Base-by-base conservation (phyloP, 2,113 vertebrate genomes). In the Seriola quinqueradiata region DNA sequence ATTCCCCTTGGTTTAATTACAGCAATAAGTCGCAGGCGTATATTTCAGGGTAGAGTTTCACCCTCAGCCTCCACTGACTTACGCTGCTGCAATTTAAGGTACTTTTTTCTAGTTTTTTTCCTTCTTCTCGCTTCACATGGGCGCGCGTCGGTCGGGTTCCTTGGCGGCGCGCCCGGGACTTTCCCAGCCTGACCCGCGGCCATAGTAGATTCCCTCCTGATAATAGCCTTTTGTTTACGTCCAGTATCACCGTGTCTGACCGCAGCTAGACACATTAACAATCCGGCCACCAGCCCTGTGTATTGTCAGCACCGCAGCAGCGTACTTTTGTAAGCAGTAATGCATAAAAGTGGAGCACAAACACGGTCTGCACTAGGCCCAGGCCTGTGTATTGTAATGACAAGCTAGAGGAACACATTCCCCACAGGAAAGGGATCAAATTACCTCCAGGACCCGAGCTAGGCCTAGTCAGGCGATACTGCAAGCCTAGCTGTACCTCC, bases 91-190 rank as follows among this genome's bases (percentile, higher is more conserved):
- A 14, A 65, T 70, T 82, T 71, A 67, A 57, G 68, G 55, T 38
- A 25, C 54, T 83, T 87, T 88, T 88, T 57, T 36, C 5, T 44
- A 8, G 2, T 34, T 68, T 75, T 74, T n/a, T 0, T 0, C 10
- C 54, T 57, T 6, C 23, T 52, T n/a, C 64, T 75, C n/a, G 59
- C 65, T 54, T 75, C 84, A 64, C 88, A 78, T 76, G 90, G 44
- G 87, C 92, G 93, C 91, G 92, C 90, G 14, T 78, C 77, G 78
- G 73, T 91, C 79, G 87, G 91, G 93, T 95, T 94, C 88, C 95
- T 97, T 79, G 97, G 97, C 96, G 88, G 91, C 69, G 59, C 82
- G 97, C 97, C 97, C 95, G 98, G 98, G 97, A 98, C 97, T 99
- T 99, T 98, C 97, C 98, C 95, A 90, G 70, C 48, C 83, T 89